Evolutionary conservation across 1,140 invertebrate species (phyloP), one percentile per base, ranked within the genome.

Genomic region (Thaumetopoea pityocampa): DNA sequence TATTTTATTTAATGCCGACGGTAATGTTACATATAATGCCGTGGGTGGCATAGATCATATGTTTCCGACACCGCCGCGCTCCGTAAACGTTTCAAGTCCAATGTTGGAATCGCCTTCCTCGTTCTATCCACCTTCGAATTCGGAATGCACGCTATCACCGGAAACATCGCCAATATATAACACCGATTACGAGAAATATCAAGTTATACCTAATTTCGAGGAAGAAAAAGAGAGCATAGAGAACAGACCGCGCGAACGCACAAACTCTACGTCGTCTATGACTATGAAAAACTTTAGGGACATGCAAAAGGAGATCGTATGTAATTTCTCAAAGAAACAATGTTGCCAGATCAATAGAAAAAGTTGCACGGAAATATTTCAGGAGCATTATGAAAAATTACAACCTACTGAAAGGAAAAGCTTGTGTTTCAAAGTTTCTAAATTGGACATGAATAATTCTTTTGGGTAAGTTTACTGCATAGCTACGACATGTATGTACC

Each of bases 241-340:
- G 12, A 59, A 20, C 32, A 59, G 17, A 43, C 22, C 12, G 38
- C 45, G 19, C 29, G 56, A 10, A 33, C 23, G 28, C 1, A 50
- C 51, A 1, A 7, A 40, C 0, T 59, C 52, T 1, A 42, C 45
- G 0, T 46, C 41, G 0, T 63, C 68, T 0, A 67, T 74, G 59
- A 73, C 59, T 0, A 51, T 80, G 56, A 76, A 73, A 16, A 55
- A 72, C 4, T 79, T 66, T 19, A 82, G 77, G n/a, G 72, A 79
- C 26, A 15, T 71, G 14, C 74, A 79, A 32, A 82, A 71, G 19
- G 64, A 73, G 15, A 51, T 82, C 2, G 49, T 48, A 0, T 34
- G 34, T 2, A 47, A 46, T 1, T 79, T 71, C 35, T 56, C 65
- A 0, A 76, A 76, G 49, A 65, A 48, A 40, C 52, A 73, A 2